Evolutionary conservation across 2,113 vertebrate genomes (phyloP), one percentile per base, ranked within the genome.

Genomic region (Theropithecus gelada): DNA sequence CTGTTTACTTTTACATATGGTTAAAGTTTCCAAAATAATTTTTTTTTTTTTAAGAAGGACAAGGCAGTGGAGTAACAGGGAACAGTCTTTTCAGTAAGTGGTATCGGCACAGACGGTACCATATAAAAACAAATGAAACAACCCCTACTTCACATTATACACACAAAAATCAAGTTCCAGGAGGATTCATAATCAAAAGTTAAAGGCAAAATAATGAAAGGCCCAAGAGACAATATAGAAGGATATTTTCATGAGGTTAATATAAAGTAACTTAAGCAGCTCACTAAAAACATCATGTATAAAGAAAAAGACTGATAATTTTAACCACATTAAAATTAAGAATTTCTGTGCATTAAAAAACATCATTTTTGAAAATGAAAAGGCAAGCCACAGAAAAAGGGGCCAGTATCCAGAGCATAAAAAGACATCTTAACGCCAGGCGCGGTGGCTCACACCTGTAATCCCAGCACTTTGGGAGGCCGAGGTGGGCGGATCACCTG

Each of bases 281-380:
- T 57, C 80, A 83, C 18, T 57, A 61, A 32, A 75, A 68, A 48
- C 9, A 75, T 11, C 27, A 93, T 57, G 20, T 38, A 61, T 82
- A 88, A 90, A 82, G 20, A 40, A 86, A 88, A 93, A 70, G 10
- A 68, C 0, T 22, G 38, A 66, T 30, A 88, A 89, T 89, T 91
- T 55, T 66, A 50, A 86, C 32, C 43, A 91, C 11, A 55, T 61
- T 78, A 90, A 92, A 92, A 97, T 90, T n/a, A 89, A 93, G 50
- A 95, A 92, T 22, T 57, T 70, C 9, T 22, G 10, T 83, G 16
- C 32, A 94, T 48, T 57, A 22, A 94, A 88, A 90, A 78, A 80
- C 23, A 55, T 6, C 13, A 48, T 57, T 93, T 89, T 89, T 52
- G 55, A 93, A 70, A 90, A 38, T 82, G n/a, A 83, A 95, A 83